phyloP scores from a whole-genome alignment of 2,113 vertebrate species.

The human (Homo sapiens) region GRCh38 chr9:121834001-121834500 shows the following conservation, averaged over 20 bases:
- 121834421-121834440: background rate
- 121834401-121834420: background rate
- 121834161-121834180: background rate
- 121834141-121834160: rapidly evolving
- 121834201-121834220: background rate
- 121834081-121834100: background rate
- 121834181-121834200: background rate
- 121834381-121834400: background rate
- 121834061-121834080: background rate
- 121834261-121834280: background rate
- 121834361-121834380: background rate
- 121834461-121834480: background rate
- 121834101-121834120: background rate
- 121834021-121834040: background rate
- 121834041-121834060: slow-evolving; percentile 20
- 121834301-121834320: background rate
- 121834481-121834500: background rate
- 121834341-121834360: background rate
- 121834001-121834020: slow-evolving; percentile 24
- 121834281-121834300: rapidly evolving
- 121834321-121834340: rapidly evolving
- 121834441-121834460: background rate
- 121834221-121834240: background rate
- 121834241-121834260: rapidly evolving
- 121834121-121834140: rapidly evolving